Percentiles rank a stretch among this genome's conserved stretches.
phyloP scores from a whole-genome alignment of 1,140 invertebrate genomes.

The Drosophila kanapiae region DNA sequence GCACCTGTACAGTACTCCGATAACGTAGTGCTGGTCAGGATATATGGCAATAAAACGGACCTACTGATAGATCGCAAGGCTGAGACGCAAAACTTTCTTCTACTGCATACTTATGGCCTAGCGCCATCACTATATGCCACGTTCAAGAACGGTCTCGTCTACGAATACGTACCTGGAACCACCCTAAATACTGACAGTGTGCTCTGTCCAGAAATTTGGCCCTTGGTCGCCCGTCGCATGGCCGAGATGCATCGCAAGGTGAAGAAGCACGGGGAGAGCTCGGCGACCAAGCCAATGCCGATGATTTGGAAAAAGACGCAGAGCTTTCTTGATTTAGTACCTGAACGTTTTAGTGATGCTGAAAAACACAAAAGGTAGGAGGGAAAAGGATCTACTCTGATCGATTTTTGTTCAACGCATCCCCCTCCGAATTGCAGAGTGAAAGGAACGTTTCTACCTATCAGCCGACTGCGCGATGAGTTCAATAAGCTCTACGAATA shows the following conservation, averaged over 20 bases:
- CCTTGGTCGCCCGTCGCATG: constrained; percentile 91
- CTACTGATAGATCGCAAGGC: constrained; percentile 95
- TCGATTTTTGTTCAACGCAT: not conserved
- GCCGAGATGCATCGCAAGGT: constrained; percentile 92
- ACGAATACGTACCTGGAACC: constrained; percentile 95
- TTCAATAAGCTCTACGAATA: constrained; percentile 89
- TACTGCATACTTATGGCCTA: constrained; percentile 91
- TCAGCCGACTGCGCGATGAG: constrained; percentile 89
- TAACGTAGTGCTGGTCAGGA: constrained; percentile 93
- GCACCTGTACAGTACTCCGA: constrained; percentile 85
- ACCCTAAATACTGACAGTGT: constrained; percentile 91
- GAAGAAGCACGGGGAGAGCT: constrained; percentile 34
- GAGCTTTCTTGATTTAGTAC: constrained; percentile 91
- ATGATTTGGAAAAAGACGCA: constrained; percentile 91
- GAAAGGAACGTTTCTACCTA: constrained; percentile 88
- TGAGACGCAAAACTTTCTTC: constrained; percentile 90
- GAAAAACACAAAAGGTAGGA: constrained; percentile 88
- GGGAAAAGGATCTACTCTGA: not conserved
- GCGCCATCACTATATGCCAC: constrained; percentile 95
- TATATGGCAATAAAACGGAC: constrained; percentile 98
- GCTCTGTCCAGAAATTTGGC: constrained; percentile 89
- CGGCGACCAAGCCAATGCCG: constrained; percentile 85
- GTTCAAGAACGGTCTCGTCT: constrained; percentile 97
- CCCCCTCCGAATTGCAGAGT: constrained; percentile 87
- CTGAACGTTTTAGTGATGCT: constrained; percentile 88